phyloP scores from a whole-genome alignment of 2,797 vertebrate genomes.

The Rhincodon typus region DNA sequence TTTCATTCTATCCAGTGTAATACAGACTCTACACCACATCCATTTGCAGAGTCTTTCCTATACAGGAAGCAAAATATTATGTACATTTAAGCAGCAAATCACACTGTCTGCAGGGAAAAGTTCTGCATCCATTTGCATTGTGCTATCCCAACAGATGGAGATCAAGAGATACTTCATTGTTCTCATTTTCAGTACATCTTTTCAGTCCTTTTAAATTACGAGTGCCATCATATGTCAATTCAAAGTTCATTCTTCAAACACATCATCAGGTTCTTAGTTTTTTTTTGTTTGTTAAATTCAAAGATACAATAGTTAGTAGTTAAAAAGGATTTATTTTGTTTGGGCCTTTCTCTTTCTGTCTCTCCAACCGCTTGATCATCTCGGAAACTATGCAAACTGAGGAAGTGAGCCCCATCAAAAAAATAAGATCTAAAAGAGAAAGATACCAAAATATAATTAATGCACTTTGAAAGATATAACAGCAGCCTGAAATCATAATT shows the following conservation, averaged over 20 bases:
- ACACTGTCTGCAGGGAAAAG: conserved; percentile 39
- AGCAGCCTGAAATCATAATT: not conserved
- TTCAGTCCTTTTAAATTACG: conserved; percentile 47
- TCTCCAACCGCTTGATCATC: conserved; percentile 82
- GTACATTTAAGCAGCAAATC: conserved; percentile 46
- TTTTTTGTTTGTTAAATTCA: conserved; percentile 52
- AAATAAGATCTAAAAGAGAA: conserved; percentile 73
- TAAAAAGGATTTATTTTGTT: conserved; percentile 65
- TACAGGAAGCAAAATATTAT: conserved; percentile 46
- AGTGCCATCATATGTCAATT: conserved; percentile 52
- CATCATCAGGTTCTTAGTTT: conserved; percentile 48
- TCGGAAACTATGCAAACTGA: conserved; percentile 88
- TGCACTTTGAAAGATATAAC: not conserved
- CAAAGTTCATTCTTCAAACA: conserved; percentile 48
- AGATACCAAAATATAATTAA: conserved; percentile 31
- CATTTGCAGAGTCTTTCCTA: conserved; percentile 42
- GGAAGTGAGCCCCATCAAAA: conserved; percentile 84
- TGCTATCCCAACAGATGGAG: conserved; percentile 34
- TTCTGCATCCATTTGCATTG: not conserved
- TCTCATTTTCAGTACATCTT: not conserved
- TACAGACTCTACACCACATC: conserved; percentile 17
- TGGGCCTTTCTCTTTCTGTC: conserved; percentile 59
- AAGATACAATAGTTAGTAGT: conserved; percentile 69
- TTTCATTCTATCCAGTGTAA: conserved; percentile 42
- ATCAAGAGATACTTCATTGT: conserved; percentile 16